phyloP scores from a whole-genome alignment of 1,140 invertebrate genomes.

The Brachionus koreanus region DNA sequence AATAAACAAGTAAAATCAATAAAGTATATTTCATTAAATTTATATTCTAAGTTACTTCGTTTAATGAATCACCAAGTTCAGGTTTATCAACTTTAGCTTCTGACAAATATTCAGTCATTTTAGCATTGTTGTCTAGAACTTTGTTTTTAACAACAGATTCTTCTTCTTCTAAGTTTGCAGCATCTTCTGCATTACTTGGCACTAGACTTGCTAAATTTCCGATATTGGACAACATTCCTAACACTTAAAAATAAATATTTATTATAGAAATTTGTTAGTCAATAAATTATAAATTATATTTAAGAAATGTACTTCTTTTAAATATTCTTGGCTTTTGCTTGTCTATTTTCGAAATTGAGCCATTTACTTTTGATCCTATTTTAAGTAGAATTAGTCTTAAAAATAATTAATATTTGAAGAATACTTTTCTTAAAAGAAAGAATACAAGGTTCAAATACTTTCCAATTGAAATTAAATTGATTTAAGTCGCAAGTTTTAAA shows the following conservation, averaged over 20 bases:
- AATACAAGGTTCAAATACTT: background rate
- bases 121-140: background rate
- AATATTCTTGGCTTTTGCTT: background rate
- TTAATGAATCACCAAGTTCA: background rate
- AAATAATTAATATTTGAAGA: background rate
- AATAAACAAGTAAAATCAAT: background rate
- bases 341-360: background rate
- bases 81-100: conserved; percentile 23
- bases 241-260: conserved; percentile 1
- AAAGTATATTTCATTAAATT: background rate
- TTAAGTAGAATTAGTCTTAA: background rate
- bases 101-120: background rate
- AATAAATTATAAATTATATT: background rate
- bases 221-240: background rate
- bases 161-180: background rate
- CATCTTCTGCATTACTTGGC: background rate
- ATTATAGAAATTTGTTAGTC: background rate
- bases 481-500: background rate
- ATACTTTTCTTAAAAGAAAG: background rate
- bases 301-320: background rate
- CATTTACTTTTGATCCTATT: background rate
- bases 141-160: background rate
- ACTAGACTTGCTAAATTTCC: background rate
- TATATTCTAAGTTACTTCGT: background rate
- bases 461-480: background rate